Base-by-base conservation (phyloP, 2,888 invertebrate species). In the Oxytorus armatus region DNA sequence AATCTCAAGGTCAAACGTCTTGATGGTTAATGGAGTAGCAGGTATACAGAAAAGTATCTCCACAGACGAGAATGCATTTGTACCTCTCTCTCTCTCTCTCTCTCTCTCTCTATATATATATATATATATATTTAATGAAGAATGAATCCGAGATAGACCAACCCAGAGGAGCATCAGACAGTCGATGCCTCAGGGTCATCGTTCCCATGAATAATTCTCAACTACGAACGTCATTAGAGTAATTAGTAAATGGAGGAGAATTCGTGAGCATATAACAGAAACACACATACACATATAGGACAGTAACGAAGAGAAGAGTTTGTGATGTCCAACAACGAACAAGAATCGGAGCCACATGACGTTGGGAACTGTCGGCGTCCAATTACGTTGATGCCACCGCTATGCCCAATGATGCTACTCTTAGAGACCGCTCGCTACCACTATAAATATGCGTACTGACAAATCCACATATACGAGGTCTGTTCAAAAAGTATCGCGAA, bases 231-330 rank as follows among this genome's bases (percentile, higher is more conserved):
- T 86, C 86, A 84, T 86, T 85, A 84, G 77, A 82, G 79, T 86
- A 87, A 85, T 87, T 86, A 86, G 83, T 79, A 85, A 86, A 85
- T 83, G 84, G 82, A 83, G 79, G 77, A 75, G 83, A 77, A 81
- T 79, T 81, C 5, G 5, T 70, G 25, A 25, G 69, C 47, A 3
- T 49, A 49, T 7, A 49, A 44, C 5, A n/a, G 10, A 10, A 8
- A 21, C 49, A 21, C 29, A 14, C 21, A 23, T 23, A 42, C 14
- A 3, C 16, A 16, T 7, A 3, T 47, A 16, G 25, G 63, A 63
- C 33, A 55, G 73, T 51, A 63, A 44, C 42, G 29, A 53, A 16
- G 57, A 66, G 61, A 21, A 57, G 49, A 65, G 63, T 49, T 39
- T 33, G 49, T 23, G 74, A 79, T 65, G 75, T 63, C 57, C 51